A percentile compares a stretch with the other conserved stretches of the same genome.
Conservation (phyloP, 1,140 invertebrate genomes). For the Nixonia krombeini region DNA sequence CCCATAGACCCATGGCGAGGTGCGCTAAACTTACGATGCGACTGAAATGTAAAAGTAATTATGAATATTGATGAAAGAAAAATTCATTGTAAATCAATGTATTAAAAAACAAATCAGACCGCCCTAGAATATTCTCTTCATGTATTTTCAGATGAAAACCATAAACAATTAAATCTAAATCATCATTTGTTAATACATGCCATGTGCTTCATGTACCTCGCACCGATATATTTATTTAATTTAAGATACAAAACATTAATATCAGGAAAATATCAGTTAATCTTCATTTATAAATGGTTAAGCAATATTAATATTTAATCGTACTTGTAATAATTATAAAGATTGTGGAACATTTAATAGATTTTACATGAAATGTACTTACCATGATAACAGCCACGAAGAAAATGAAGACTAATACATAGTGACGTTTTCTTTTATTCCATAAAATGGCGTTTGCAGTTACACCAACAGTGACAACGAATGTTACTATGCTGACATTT, state of each 20-base stretch:
- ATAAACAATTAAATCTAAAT: constrained; percentile 58
- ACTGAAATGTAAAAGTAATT: constrained; percentile 79
- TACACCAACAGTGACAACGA: not conserved
- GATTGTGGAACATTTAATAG: too few relatives aligned
- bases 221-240: too few relatives aligned
- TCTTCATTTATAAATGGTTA: too few relatives aligned
- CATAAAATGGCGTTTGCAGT: not conserved
- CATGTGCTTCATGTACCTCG: too few relatives aligned
- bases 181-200: constrained; percentile 39
- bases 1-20: constrained; percentile 99
- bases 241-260: too few relatives aligned
- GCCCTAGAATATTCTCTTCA: constrained; percentile 60
- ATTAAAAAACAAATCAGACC: constrained; percentile 44
- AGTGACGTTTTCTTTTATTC: constrained; percentile 1
- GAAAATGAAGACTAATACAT: constrained; percentile 26
- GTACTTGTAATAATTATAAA: too few relatives aligned
- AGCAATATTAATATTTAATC: not conserved
- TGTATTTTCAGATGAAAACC: constrained; percentile 56
- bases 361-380: too few relatives aligned
- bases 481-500: too few relatives aligned
- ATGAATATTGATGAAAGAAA: constrained; percentile 1
- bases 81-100: too few relatives aligned
- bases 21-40: constrained; percentile 99
- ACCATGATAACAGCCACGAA: constrained; percentile 27
- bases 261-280: too few relatives aligned